These are phyloP conservation scores for Furcula furcula DNA, from an alignment of 2,888 invertebrate genomes.

Conservation along the genomic window DNA sequence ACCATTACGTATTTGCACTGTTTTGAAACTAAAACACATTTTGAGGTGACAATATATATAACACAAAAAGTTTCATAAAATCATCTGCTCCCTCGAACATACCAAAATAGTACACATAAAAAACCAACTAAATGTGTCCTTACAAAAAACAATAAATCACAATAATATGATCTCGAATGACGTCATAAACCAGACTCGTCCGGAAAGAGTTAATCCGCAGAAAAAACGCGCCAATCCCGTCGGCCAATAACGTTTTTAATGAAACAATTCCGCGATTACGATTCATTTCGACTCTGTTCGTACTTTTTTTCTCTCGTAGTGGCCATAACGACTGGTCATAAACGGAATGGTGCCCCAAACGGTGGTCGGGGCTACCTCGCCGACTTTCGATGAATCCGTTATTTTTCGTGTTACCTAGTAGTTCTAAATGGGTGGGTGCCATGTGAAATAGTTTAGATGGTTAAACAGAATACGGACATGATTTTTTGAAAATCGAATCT, in stretches of 20 bases:
- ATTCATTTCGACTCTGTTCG: constrained; percentile 32
- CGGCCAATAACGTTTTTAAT: constrained; percentile 44
- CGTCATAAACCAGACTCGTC: background rate
- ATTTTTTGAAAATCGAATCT: no score
- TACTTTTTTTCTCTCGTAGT: constrained; percentile 50
- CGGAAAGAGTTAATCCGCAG: constrained; percentile 7
- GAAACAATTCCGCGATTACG: constrained; percentile 56
- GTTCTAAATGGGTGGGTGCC: no score
- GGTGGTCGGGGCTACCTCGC: constrained; percentile 49
- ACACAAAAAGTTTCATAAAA: no score
- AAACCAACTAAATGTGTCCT: no score
- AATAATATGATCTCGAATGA: background rate
- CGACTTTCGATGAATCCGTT: constrained; percentile 48
- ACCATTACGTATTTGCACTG: no score
- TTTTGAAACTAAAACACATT: no score
- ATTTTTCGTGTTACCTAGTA: no score
- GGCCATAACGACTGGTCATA: constrained; percentile 57
- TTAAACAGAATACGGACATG: no score
- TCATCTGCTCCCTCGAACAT: no score
- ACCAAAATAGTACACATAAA: no score
- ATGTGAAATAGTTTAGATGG: no score
- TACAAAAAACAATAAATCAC: background rate
- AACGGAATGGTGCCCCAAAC: constrained; percentile 56
- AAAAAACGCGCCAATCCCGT: constrained; percentile 14
- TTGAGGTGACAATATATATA: no score